A percentile compares a stretch with the other conserved stretches of the same genome.
These are phyloP conservation scores for Andrena bucephala DNA, from an alignment of 2,888 invertebrate genomes.

Conservation along the genomic window DNA sequence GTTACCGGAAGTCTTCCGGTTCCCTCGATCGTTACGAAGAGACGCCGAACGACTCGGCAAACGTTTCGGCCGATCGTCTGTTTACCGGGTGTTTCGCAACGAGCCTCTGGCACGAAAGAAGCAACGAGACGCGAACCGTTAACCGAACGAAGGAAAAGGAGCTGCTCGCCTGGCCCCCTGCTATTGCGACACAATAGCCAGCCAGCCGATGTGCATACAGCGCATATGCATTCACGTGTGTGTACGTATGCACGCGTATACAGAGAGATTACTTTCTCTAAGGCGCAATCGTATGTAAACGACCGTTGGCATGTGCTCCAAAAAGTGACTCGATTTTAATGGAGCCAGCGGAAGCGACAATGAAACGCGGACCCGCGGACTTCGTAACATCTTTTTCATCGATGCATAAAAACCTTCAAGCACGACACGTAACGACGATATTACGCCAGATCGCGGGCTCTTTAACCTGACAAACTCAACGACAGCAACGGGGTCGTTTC, in stretches of 20 bases:
- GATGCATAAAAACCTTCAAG: neutral
- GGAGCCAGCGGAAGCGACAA: neutral
- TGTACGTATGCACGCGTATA: conserved; percentile 2
- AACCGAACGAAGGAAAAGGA: conserved; percentile 65
- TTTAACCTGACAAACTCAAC: neutral
- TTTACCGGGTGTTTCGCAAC: conserved; percentile 55
- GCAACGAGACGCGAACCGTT: conserved; percentile 58
- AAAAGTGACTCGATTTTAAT: conserved; percentile 47
- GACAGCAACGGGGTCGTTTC: conserved; percentile 14
- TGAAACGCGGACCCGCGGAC: neutral
- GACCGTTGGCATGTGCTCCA: conserved; percentile 15
- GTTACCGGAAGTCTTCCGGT: conserved; percentile 18
- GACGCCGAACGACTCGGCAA: neutral
- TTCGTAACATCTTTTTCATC: conserved; percentile 1
- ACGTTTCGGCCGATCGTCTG: neutral
- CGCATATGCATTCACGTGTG: conserved; percentile 1
- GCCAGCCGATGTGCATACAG: conserved; percentile 35
- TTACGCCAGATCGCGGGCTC: neutral
- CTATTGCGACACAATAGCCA: conserved; percentile 75
- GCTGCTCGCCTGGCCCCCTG: conserved; percentile 42
- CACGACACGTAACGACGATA: neutral
- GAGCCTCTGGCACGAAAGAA: conserved; percentile 29
- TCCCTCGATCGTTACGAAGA: conserved; percentile 12
- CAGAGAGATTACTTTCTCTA: conserved; percentile 75
- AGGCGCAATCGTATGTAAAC: conserved; percentile 49